Conservation (phyloP, 2,113 vertebrate species). For the Pseudonaja textilis region DNA sequence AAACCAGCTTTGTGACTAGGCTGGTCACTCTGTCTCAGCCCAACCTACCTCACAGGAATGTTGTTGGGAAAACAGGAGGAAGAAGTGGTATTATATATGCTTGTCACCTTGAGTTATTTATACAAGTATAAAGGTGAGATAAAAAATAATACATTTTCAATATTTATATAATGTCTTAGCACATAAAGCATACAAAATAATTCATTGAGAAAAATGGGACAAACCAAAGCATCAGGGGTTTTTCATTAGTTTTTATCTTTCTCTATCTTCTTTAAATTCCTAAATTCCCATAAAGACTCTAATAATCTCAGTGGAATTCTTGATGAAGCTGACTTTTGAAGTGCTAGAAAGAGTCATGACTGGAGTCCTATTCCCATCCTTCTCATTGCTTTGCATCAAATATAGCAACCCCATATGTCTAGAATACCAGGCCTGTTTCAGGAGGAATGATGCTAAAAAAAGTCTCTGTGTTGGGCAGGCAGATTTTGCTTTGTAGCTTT, state of each 20-base stretch:
- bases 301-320: neutral
- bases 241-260: neutral
- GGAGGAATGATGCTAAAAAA: neutral
- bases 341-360: neutral
- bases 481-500: neutral
- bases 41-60: neutral
- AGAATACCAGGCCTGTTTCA: neutral
- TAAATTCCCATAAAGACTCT: neutral
- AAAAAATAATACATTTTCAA: neutral
- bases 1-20: neutral
- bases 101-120: neutral
- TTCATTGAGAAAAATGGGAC: neutral
- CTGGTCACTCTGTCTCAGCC: neutral
- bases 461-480: neutral
- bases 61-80: neutral
- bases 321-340: neutral
- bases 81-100: no score
- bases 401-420: neutral
- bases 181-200: neutral
- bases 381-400: neutral
- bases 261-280: neutral
- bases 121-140: neutral
- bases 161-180: neutral
- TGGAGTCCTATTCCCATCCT: neutral
- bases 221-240: neutral